These are phyloP conservation scores for Tenualosa ilisha DNA, from an alignment of 2,797 vertebrate genomes.

Conservation along the genomic window DNA sequence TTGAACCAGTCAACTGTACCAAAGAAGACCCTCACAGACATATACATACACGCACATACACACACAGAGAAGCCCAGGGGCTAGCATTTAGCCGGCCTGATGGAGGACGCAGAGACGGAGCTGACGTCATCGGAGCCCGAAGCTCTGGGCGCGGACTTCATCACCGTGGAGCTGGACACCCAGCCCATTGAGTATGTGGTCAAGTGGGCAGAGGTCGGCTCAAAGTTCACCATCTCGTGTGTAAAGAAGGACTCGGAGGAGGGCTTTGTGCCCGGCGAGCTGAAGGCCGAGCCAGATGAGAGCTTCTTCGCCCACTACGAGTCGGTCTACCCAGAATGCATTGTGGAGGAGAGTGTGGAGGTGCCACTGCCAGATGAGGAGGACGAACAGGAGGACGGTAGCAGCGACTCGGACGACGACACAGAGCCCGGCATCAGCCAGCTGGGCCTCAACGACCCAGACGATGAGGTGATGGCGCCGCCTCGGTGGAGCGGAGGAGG, in stretches of 20 bases:
- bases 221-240: constrained; percentile 76
- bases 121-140: constrained; percentile 71
- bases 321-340: constrained; percentile 71
- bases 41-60: not conserved
- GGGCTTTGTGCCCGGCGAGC: constrained; percentile 60
- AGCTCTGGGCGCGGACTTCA: constrained; percentile 74
- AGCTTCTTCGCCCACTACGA: constrained; percentile 74
- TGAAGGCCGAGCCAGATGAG: constrained; percentile 70
- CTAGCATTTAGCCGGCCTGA: constrained; percentile 38
- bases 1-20: not conserved
- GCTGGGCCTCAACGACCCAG: constrained; percentile 52
- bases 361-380: not conserved
- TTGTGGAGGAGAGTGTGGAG: constrained; percentile 59
- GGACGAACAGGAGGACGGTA: constrained; percentile 65
- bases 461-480: constrained; percentile 19
- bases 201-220: constrained; percentile 77
- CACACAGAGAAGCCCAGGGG: not conserved
- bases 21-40: constrained; percentile 22
- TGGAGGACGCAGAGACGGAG: constrained; percentile 74
- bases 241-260: constrained; percentile 76
- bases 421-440: constrained; percentile 66
- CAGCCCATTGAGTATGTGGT: constrained; percentile 80
- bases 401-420: constrained; percentile 65
- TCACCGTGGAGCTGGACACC: constrained; percentile 78
- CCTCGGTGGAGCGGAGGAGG: constrained; percentile 1